phyloP scores from a whole-genome alignment of 1,140 invertebrate genomes.

The Drosophila repleta region DNA sequence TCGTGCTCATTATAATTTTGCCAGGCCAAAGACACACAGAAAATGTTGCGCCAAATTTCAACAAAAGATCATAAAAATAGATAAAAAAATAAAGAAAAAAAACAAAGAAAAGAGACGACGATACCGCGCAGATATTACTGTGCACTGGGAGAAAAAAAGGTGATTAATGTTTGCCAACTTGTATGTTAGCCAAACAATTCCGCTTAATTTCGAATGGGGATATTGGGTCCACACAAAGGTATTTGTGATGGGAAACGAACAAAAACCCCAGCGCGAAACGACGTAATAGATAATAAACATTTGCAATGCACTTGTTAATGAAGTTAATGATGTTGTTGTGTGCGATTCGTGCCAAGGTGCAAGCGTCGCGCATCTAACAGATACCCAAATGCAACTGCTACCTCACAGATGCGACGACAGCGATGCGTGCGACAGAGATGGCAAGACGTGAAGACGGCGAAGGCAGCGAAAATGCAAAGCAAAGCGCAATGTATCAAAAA shows the following conservation, averaged over 20 bases:
- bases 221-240: neutral
- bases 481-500: slow-evolving; percentile 51
- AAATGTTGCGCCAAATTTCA: slow-evolving; percentile 41
- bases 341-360: slow-evolving; percentile 68
- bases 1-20: slow-evolving; percentile 64
- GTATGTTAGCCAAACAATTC: slow-evolving; percentile 1
- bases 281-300: slow-evolving; percentile 54
- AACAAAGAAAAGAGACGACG: neutral
- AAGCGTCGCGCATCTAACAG: slow-evolving; percentile 54
- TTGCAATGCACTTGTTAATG: slow-evolving; percentile 67
- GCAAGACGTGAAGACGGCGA: slow-evolving; percentile 2
- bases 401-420: slow-evolving; percentile 10
- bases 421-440: neutral
- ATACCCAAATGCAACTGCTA: slow-evolving; percentile 35
- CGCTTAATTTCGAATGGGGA: neutral
- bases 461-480: slow-evolving; percentile 39
- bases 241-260: neutral
- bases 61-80: slow-evolving; percentile 15
- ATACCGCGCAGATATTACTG: neutral
- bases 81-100: neutral
- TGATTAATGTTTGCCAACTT: slow-evolving; percentile 4
- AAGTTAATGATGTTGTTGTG: slow-evolving; percentile 64
- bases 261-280: slow-evolving; percentile 14
- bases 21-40: slow-evolving; percentile 25
- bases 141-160: neutral